A percentile compares a stretch with the other conserved stretches of the same genome.
phyloP scores from a whole-genome alignment of 2,797 vertebrate genomes.

The Peromyscus melanophrys region DNA sequence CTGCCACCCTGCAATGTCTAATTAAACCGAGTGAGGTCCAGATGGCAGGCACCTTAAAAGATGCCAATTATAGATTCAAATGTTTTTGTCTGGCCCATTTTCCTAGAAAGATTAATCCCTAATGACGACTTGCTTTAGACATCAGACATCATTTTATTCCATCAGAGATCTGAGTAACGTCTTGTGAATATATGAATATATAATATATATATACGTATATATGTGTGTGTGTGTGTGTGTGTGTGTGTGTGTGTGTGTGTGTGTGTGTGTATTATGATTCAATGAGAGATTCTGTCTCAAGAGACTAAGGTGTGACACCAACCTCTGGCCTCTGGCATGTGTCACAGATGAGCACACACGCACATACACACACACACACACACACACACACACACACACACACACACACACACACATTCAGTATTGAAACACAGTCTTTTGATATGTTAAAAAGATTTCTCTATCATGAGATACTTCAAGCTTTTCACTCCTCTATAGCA shows the following conservation, averaged over 20 bases:
- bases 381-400: not conserved
- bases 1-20: constrained; percentile 84
- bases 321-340: not conserved
- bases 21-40: constrained; percentile 87
- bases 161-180: not conserved
- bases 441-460: no score
- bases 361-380: not conserved
- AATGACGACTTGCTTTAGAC: constrained; percentile 64
- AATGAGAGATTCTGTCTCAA: not conserved
- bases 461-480: no score
- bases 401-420: not conserved
- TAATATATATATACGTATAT: not conserved
- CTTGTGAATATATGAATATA: not conserved
- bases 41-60: constrained; percentile 86
- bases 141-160: constrained; percentile 37
- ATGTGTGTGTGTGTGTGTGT: not conserved
- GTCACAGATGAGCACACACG: not conserved
- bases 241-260: no score
- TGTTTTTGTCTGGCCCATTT: constrained; percentile 84
- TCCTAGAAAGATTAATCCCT: constrained; percentile 88
- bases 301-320: not conserved
- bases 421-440: not conserved
- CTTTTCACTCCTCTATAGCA: no score
- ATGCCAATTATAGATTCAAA: constrained; percentile 86
- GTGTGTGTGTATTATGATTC: not conserved